Conservation (phyloP, 2,113 vertebrate species). For the Bolborhynchus lineola region DNA sequence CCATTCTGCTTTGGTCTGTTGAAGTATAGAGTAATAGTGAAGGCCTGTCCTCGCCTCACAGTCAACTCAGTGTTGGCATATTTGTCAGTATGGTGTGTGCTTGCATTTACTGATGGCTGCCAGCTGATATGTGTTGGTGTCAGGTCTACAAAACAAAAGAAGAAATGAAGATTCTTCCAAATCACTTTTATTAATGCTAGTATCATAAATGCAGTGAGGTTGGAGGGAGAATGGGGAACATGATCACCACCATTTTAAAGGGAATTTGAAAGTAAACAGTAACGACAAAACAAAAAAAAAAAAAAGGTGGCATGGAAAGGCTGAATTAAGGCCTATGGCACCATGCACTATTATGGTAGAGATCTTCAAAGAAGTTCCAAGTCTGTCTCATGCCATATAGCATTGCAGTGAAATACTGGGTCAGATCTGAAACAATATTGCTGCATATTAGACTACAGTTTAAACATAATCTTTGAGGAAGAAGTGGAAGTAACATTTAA, state of each 20-base stretch:
- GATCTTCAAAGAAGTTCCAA: neutral
- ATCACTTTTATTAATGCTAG: neutral
- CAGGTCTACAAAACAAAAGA: slow-evolving; percentile 22
- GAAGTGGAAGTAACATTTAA: neutral
- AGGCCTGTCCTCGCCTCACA: slow-evolving; percentile 71
- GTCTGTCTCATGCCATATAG: neutral
- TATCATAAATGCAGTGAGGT: neutral
- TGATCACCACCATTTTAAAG: neutral
- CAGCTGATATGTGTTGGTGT: slow-evolving; percentile 67
- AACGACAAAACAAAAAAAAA: neutral
- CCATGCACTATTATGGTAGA: neutral
- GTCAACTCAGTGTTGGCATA: slow-evolving; percentile 56
- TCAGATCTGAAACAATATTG: neutral
- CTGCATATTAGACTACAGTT: neutral
- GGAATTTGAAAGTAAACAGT: neutral
- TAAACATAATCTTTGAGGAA: neutral
- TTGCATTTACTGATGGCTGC: slow-evolving; percentile 56
- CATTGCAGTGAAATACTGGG: neutral
- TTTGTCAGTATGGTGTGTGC: slow-evolving; percentile 67
- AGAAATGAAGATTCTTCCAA: neutral
- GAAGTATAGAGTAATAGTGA: slow-evolving; percentile 62
- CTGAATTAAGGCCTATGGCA: neutral
- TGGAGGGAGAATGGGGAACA: fast-evolving
- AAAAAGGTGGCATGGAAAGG: neutral
- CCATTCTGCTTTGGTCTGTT: slow-evolving; percentile 31